Evolutionary conservation across 2,888 invertebrate species (phyloP).

Genomic region (Plagodis pulveraria): DNA sequence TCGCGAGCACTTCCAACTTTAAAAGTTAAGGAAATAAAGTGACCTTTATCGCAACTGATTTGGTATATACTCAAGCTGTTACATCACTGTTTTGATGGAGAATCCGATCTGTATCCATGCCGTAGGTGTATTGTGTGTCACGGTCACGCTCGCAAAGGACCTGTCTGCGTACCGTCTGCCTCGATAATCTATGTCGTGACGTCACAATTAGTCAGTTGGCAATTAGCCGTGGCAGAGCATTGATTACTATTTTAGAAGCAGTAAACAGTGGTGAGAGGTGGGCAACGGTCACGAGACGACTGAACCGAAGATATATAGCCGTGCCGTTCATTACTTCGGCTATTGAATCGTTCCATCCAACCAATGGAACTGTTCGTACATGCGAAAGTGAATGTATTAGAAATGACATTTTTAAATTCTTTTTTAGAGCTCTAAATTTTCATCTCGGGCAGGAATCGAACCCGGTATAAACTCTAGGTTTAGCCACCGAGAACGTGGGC

Average conservation of each 20-base stretch:
- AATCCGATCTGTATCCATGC: background rate
- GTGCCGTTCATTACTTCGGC: too few relatives aligned
- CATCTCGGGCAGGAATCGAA: too few relatives aligned
- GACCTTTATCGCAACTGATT: too few relatives aligned
- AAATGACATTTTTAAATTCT: too few relatives aligned
- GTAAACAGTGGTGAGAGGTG: conserved; percentile 44
- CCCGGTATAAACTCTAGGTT: too few relatives aligned
- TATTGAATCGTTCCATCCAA: background rate
- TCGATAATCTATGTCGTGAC: conserved; percentile 26
- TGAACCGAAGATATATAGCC: conserved; percentile 21
- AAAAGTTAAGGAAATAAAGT: too few relatives aligned
- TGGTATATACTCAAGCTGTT: background rate
- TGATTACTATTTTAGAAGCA: conserved; percentile 58
- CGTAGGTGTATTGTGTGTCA: conserved; percentile 5
- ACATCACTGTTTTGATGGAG: background rate
- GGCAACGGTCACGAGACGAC: conserved; percentile 31
- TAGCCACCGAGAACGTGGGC: too few relatives aligned
- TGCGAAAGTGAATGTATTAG: too few relatives aligned
- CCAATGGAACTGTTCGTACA: background rate
- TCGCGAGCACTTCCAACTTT: too few relatives aligned
- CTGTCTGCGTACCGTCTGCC: conserved; percentile 18
- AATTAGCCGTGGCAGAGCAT: conserved; percentile 57
- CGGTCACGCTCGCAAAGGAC: conserved; percentile 8
- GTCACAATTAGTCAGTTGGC: conserved; percentile 51
- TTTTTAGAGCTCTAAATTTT: too few relatives aligned